Conservation (phyloP, 2,113 vertebrate species). For the Rhabdornis inornatus region DNA sequence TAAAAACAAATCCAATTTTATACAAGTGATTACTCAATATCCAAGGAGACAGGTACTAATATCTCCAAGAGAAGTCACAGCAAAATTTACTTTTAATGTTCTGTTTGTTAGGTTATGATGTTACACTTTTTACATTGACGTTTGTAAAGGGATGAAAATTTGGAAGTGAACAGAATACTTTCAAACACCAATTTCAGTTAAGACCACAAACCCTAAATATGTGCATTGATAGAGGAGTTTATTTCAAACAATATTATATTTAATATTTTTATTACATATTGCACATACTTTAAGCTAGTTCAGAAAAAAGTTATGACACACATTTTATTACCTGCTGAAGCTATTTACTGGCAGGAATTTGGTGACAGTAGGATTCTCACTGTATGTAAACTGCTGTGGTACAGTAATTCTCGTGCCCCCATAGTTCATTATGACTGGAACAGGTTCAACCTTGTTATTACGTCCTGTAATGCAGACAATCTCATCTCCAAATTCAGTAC, state of each 20-base stretch:
- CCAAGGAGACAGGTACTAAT: not conserved
- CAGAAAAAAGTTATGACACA: not conserved
- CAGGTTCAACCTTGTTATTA: constrained; percentile 41
- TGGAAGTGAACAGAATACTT: not conserved
- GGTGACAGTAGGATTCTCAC: constrained; percentile 81
- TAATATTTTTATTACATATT: not conserved
- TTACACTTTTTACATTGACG: not conserved
- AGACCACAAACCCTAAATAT: not conserved
- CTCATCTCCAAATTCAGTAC: constrained; percentile 74
- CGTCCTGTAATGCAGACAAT: constrained; percentile 84
- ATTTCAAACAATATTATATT: not conserved
- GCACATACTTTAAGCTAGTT: not conserved
- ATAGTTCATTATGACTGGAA: constrained; percentile 70
- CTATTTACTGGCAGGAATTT: constrained; percentile 79
- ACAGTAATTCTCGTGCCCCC: constrained; percentile 36
- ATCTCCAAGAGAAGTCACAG: not conserved
- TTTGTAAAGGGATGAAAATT: not conserved
- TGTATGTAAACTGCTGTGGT: constrained; percentile 69
- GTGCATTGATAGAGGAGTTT: not conserved
- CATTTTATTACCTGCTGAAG: constrained; percentile 82
- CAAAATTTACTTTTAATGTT: not conserved
- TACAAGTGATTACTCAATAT: not conserved
- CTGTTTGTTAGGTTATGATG: not conserved
- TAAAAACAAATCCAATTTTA: not conserved
- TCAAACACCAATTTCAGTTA: not conserved